Base-by-base conservation (phyloP, 2,113 vertebrate species). In the Cnemophilus loriae region DNA sequence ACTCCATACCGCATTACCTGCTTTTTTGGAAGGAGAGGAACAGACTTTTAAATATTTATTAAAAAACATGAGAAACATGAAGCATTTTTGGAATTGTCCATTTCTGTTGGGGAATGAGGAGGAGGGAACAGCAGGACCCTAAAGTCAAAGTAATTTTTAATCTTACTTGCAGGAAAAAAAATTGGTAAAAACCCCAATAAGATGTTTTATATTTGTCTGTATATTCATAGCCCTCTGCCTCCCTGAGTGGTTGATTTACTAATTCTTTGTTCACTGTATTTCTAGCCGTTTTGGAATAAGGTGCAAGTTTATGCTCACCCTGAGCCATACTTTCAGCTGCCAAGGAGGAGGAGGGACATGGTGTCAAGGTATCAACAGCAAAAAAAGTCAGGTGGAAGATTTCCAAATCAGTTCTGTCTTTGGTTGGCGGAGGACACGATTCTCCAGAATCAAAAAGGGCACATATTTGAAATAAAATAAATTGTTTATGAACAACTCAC, bases 391-490 rank as follows among this genome's bases (percentile, higher is more conserved):
- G 96, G 81, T 84, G 61, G 84, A 94, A 90, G 68, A 90, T 95
- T 92, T 96, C 92, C 87, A 82, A 89, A 78, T 96, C 83, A 59
- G 81, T 89, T 96, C 78, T 91, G 67, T 97, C 88, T 97, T 84
- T 94, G 97, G 94, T 96, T 97, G 88, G 81, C 95, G 90, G 96
- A 97, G 92, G 90, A 97, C 87, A 41, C 57, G 90, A 89, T 97
- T 93, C 93, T 97, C 91, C 97, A 97, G 92, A 96, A 97, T 97
- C 92, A 95, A 97, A 93, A 98, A 97, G 97, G 98, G 97, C 98
- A 98, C 97, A 97, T 98, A 93, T 95, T 96, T 95, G 97, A 95
- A 97, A 97, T 96, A 96, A 97, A 98, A 98, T 97, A 93, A 98
- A 97, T 85, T 84, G 96, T 97, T 97, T 91, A 97, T 97, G 96